Conservation (phyloP, 2,113 vertebrate genomes). For the Ciconia maguari region DNA sequence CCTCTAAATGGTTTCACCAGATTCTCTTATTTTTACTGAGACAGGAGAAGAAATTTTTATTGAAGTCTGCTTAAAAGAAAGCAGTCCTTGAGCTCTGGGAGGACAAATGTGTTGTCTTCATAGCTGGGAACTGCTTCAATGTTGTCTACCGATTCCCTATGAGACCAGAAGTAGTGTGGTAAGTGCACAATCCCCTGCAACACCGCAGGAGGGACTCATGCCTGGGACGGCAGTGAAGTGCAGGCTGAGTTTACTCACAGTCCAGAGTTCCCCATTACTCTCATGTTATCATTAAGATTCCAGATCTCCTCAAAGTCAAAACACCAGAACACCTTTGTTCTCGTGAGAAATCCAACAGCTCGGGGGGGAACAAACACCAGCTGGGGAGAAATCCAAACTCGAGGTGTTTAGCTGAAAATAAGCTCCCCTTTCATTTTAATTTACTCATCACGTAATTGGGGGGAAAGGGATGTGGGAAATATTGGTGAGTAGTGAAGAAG, state of each 20-base stretch:
- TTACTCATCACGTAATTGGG: neutral
- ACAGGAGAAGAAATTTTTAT: neutral
- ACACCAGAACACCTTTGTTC: neutral
- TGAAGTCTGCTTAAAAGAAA: neutral
- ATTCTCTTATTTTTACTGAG: neutral
- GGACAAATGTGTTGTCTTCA: neutral
- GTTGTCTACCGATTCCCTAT: neutral
- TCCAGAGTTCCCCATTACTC: neutral
- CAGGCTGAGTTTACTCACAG: neutral
- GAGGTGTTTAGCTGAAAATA: neutral
- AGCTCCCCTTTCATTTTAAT: neutral
- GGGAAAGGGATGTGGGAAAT: neutral
- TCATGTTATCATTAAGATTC: neutral
- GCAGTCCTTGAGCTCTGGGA: neutral
- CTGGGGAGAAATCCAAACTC: neutral
- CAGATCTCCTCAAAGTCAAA: neutral
- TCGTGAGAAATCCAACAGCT: neutral
- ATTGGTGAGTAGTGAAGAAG: neutral
- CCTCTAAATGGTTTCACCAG: neutral
- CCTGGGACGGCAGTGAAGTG: neutral
- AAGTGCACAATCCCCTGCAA: neutral
- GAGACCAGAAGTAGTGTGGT: neutral
- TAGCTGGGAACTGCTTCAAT: neutral
- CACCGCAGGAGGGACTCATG: neutral
- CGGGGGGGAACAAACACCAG: neutral